Base-by-base conservation (phyloP, 2,113 vertebrate genomes). In the Ammodytes marinus region DNA sequence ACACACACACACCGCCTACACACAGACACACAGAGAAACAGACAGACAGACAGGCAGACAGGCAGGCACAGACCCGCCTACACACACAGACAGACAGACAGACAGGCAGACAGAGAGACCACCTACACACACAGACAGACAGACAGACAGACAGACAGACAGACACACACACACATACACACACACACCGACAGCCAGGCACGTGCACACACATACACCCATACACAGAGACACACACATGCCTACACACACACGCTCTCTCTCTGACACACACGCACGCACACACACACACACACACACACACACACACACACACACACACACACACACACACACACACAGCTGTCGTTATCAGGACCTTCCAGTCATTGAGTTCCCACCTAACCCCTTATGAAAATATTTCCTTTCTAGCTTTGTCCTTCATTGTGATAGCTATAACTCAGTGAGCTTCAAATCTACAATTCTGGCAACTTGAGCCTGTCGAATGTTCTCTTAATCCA, bases 261-360 rank as follows among this genome's bases (percentile, higher is more conserved):
- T 27, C 27, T 27, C 27, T 27, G 27, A 27, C 27, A 27, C 27
- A 27, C 27, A 27, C 27, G 2, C 27, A 27, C 27, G 2, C 2
- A 27, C 27, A 27, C 27, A 27, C 27, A 27, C 27, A 27, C 27
- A 27, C 2, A 27, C 27, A 27, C 27, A 27, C 27, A 27, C 27
- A 27, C 27, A 27, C 27, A 27, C 27, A 27, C 27, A 27, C 27
- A 27, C 39, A 72, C 90, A 77, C 78, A 85, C 80, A 80, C 90
- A 85, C 84, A 84, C 80, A 69, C 75, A 61, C 67, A 1, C 27
- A 27, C 27, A 27, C 27, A 27, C 67, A 49, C 64, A 61, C 45
- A 9, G 52, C 35, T 57, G 27, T 53, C 52, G 3, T 68, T 63
- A 71, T 42, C 17, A 47, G 43, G 83, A 86, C 61, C 77, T 77